phyloP scores from a whole-genome alignment of 2,797 vertebrate genomes.

The Valencia hispanica region DNA sequence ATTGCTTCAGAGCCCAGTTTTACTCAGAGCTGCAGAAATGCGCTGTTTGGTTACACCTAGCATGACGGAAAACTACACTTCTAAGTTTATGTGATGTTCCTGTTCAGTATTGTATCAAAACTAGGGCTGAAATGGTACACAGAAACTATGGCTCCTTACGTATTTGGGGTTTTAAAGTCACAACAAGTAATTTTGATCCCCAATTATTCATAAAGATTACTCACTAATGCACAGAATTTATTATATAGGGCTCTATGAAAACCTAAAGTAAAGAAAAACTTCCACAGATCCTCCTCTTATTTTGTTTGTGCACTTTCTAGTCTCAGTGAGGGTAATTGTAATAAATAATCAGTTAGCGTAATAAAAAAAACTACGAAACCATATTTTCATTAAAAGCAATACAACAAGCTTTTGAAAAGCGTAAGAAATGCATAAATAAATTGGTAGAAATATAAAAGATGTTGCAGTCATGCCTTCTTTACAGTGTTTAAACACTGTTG shows the following conservation, averaged over 20 bases:
- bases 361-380: neutral
- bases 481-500: too few relatives aligned
- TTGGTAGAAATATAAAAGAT: neutral
- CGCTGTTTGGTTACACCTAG: neutral
- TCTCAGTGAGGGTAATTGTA: too few relatives aligned
- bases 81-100: too few relatives aligned
- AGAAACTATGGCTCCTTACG: too few relatives aligned
- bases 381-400: neutral
- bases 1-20: neutral
- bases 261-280: neutral
- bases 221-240: neutral
- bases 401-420: neutral
- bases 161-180: too few relatives aligned
- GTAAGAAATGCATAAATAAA: too few relatives aligned
- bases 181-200: too few relatives aligned
- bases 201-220: neutral
- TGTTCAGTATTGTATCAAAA: too few relatives aligned
- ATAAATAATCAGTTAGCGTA: too few relatives aligned
- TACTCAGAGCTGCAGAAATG: neutral
- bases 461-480: neutral
- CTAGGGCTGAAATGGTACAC: too few relatives aligned
- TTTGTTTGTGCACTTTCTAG: neutral
- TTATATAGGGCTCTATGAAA: too few relatives aligned
- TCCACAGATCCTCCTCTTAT: neutral
- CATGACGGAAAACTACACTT: neutral